Conservation (phyloP, 2,797 vertebrate species). For the Lophius americanus region DNA sequence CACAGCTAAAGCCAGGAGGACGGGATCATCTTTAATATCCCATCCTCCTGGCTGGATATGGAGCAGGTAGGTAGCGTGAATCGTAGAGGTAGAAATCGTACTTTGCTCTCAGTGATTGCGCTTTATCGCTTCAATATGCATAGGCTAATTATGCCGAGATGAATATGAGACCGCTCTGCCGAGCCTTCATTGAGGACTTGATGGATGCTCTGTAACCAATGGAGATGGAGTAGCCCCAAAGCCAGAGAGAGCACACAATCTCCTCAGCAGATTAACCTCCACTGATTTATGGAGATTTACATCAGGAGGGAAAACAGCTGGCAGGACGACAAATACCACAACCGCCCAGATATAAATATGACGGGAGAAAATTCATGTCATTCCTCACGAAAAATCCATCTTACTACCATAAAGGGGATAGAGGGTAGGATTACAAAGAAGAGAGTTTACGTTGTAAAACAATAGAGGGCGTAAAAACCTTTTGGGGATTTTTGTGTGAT, state of each 20-base stretch:
- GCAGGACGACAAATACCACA: slow-evolving; percentile 74
- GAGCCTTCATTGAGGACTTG: slow-evolving; percentile 78
- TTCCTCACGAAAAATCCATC: slow-evolving; percentile 67
- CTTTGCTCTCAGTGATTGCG: not conserved
- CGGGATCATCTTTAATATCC: slow-evolving; percentile 14
- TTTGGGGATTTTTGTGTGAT: no score
- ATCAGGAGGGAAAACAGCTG: slow-evolving; percentile 81
- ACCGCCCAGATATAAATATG: slow-evolving; percentile 72
- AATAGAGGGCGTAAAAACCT: not conserved
- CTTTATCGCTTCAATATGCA: slow-evolving; percentile 24
- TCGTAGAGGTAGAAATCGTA: slow-evolving; percentile 31
- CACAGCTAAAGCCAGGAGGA: slow-evolving; percentile 18
- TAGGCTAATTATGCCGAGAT: slow-evolving; percentile 29
- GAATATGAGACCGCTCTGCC: slow-evolving; percentile 52
- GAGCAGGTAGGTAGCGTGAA: slow-evolving; percentile 5
- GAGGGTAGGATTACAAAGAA: not conserved
- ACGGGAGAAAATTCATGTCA: slow-evolving; percentile 45
- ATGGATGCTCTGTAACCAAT: slow-evolving; percentile 85
- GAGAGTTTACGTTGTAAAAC: slow-evolving; percentile 10
- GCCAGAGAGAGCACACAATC: slow-evolving; percentile 66
- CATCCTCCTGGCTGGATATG: no score
- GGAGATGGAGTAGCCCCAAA: slow-evolving; percentile 72
- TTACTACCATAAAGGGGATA: slow-evolving; percentile 23
- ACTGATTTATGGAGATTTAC: slow-evolving; percentile 85
- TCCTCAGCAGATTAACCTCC: slow-evolving; percentile 83